Evolutionary conservation across 1,140 invertebrate genomes (phyloP).

Genomic region (Habropoda laboriosa): DNA sequence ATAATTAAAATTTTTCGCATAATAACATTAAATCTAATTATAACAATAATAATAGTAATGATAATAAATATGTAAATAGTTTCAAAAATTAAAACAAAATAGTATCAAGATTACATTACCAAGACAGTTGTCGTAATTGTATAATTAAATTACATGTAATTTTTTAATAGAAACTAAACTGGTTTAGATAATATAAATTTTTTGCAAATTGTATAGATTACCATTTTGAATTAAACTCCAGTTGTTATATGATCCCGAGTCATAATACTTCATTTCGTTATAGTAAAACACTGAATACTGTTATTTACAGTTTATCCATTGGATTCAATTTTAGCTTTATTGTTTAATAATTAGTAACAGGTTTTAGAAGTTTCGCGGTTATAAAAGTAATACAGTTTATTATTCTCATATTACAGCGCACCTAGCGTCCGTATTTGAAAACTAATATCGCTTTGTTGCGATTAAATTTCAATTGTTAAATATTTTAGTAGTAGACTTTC

Average conservation of each 20-base stretch:
- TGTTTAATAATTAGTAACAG: not conserved
- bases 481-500: not conserved
- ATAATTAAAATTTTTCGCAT: constrained; percentile 4
- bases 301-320: not conserved
- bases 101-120: not conserved
- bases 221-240: constrained; percentile 19
- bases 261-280: constrained; percentile 11
- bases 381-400: not conserved
- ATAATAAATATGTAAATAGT: not conserved
- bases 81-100: not conserved
- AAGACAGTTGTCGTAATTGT: not conserved
- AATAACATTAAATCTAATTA: not conserved
- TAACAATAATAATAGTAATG: not conserved
- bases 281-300: not conserved
- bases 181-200: not conserved
- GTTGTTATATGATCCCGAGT: not conserved
- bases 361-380: constrained; percentile 38
- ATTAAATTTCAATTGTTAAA: not conserved
- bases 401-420: not conserved
- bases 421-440: constrained; percentile 4
- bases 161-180: not conserved
- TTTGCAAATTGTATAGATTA: constrained; percentile 6
- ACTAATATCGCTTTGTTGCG: too few relatives aligned
- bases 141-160: not conserved
- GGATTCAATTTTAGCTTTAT: not conserved